Evolutionary conservation across 2,888 invertebrate species (phyloP), one percentile per base, ranked within the genome.

Genomic region (Phaedon cochleariae): DNA sequence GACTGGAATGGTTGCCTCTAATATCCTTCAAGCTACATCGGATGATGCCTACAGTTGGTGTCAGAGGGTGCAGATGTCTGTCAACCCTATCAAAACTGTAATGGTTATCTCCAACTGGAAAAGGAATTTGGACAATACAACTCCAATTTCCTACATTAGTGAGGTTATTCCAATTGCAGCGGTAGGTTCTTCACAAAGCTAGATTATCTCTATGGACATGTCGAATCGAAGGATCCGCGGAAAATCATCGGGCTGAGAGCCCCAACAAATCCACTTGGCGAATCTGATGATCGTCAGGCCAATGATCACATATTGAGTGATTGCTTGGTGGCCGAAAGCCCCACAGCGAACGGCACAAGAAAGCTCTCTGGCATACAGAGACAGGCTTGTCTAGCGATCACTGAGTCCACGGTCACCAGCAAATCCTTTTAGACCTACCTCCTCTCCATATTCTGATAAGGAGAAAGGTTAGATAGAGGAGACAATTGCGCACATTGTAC

Each of bases 171-270:
- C 41, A 41, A 3, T n/a, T 2, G 15, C 41, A 15, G n/a, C 15
- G 15, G 12, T 15, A 41, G 41, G 41, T 41, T 41, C n/a, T 41
- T 41, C 41, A 15, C n/a, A 41, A 15, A 15, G 41, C 15, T 15
- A 41, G 4, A 41, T 12, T 41, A 15, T 41, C 41, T 15, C 15
- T 41, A 41, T 41, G n/a, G 41, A 15, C n/a, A 41, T 41, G 41
- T 70, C 49, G 59, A 64, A 15, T 70, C 49, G 59, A 64, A 20
- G 26, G 18, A 45, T 67, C 68, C 22, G 22, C 69, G n/a, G 59
- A 53, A 29, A 15, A 41, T 41, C 15, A 29, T 52, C 26, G 34
- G 15, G 59, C 17, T 31, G 18, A 20, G 48, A 6, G 4, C 34
- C 37, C 12, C 29, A 59, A 49, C 49, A 34, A 37, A 37, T 52